These are phyloP conservation scores for Drosophila melanica DNA, from an alignment of 1,140 invertebrate species.

Conservation along the genomic window DNA sequence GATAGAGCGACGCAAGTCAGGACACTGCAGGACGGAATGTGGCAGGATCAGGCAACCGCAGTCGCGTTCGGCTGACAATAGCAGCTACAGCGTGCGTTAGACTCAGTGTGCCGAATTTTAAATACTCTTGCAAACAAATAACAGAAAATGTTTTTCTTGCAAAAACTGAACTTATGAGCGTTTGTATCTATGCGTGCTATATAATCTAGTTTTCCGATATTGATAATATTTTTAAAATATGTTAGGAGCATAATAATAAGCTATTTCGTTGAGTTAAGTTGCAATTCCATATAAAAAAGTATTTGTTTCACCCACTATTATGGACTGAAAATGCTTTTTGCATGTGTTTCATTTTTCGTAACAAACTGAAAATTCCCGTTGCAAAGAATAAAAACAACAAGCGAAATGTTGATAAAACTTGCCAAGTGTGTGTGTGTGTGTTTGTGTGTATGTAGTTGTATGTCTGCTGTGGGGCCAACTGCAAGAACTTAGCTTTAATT, in stretches of 20 bases:
- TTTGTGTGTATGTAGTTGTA: slow-evolving; percentile 1
- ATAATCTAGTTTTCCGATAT: too few species aligned
- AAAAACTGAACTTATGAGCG: too few species aligned
- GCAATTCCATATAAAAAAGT: too few species aligned
- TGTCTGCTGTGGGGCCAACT: slow-evolving; percentile 12
- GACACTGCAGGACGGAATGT: slow-evolving; percentile 12
- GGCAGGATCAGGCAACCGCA: slow-evolving; percentile 53
- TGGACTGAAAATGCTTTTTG: too few species aligned
- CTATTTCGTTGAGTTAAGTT: too few species aligned
- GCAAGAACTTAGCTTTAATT: slow-evolving; percentile 24
- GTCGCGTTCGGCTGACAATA: slow-evolving; percentile 19
- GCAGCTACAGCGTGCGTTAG: background rate
- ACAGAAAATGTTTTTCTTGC: too few species aligned
- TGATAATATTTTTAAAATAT: too few species aligned
- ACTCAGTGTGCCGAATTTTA: too few species aligned
- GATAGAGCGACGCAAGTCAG: slow-evolving; percentile 18
- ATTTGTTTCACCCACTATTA: too few species aligned
- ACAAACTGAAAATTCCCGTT: background rate
- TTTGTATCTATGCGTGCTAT: too few species aligned
- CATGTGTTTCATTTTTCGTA: too few species aligned
- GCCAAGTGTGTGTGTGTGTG: slow-evolving; percentile 30
- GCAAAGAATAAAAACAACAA: slow-evolving; percentile 30
- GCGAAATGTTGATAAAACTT: slow-evolving; percentile 68
- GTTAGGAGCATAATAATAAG: too few species aligned
- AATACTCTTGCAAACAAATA: background rate